These are phyloP conservation scores for Gymnosoma rotundatum DNA, from an alignment of 2,888 invertebrate species.

Conservation along the genomic window DNA sequence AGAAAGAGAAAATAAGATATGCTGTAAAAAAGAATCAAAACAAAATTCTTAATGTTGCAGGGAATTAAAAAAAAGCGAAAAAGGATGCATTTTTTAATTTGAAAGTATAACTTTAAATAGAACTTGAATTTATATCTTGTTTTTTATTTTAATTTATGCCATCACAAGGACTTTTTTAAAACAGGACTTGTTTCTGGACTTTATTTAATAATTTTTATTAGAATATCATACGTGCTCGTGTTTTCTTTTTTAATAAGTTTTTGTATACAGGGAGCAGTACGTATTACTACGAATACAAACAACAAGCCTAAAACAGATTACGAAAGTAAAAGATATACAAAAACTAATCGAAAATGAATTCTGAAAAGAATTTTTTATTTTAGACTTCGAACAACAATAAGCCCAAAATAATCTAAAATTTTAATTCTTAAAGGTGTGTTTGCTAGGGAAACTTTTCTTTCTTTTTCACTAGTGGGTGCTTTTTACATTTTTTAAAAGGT, in stretches of 20 bases:
- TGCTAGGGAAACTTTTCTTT: conserved; percentile 23
- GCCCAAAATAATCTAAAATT: conserved; percentile 11
- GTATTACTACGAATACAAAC: conserved; percentile 63
- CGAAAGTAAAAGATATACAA: conserved; percentile 36
- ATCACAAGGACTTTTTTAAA: not conserved
- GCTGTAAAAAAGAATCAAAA: conserved; percentile 65
- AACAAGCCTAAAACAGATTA: conserved; percentile 47
- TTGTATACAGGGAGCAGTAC: conserved; percentile 16
- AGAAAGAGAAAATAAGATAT: conserved; percentile 61
- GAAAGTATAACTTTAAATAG: not conserved
- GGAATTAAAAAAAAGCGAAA: conserved; percentile 19
- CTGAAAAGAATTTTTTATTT: conserved; percentile 43
- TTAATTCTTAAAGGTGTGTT: conserved; percentile 21
- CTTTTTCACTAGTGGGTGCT: conserved; percentile 40
- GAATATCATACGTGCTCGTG: not conserved
- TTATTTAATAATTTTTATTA: not conserved
- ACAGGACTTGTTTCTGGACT: not conserved
- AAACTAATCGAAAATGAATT: conserved; percentile 23
- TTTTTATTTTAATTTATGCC: not conserved
- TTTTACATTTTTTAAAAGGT: conserved; percentile 33
- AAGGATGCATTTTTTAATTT: conserved; percentile 38
- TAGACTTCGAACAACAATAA: conserved; percentile 18
- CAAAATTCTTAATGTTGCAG: conserved; percentile 63
- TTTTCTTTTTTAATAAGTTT: not conserved
- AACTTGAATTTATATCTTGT: not conserved